Evolutionary conservation across 2,113 vertebrate species (phyloP), one percentile per base, ranked within the genome.

Genomic region (Piprites chloris): DNA sequence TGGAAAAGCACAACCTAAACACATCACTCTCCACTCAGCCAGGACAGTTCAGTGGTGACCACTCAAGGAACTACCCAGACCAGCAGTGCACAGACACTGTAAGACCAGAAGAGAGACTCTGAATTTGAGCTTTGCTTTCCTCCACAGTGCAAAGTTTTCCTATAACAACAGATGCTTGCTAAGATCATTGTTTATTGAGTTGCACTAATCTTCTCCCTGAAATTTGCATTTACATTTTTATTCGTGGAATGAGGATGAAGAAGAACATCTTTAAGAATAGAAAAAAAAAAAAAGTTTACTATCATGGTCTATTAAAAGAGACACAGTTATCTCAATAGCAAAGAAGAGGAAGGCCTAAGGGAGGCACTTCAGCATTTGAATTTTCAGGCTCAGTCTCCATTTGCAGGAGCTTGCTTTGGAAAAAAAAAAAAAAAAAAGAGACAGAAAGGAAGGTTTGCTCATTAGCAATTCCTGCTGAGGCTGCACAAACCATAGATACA

Each of bases 381-480:
- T 82, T 94, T 87, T 59, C 74, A 85, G 44, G 24, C 42, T 84
- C 28, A 30, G 44, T 28, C 63, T 89, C 56, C 28, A 55, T 84
- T 85, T 84, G 37, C 33, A 79, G 58, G 65, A 72, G 14, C 66
- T 74, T 44, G 32, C 28, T 88, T 72, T 72, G 42, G 49, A 88
- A 20, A 55, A 77, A 72, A 74, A 61, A 83, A 50, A 16, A 13
- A 4, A 32, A 21, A 33, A 49, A 9, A 59, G 62, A 75, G 28
- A 72, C 4, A 56, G 76, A 76, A 85, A 88, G 35, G 50, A 92
- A 92, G 66, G 37, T 35, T 76, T 77, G 9, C 69, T 85, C 55
- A 77, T 91, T 73, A 91, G 35, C 66, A 92, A 67, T 92, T 96
- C 58, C 87, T 87, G 94, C 85, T 88, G 93, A 96, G 82, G 58